These are phyloP conservation scores for Lycaena phlaeas DNA, from an alignment of 2,888 invertebrate genomes.

Conservation along the genomic window DNA sequence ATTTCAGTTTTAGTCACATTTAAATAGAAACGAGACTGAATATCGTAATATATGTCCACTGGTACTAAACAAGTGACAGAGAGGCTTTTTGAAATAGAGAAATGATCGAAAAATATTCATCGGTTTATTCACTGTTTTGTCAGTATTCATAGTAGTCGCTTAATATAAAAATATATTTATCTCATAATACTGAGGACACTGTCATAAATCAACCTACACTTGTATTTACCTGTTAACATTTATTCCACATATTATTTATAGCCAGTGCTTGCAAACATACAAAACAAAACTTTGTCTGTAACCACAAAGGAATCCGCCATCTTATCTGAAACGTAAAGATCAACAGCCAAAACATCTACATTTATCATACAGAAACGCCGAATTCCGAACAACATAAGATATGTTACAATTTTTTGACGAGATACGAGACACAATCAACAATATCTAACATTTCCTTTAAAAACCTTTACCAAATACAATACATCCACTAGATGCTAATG, in stretches of 20 bases:
- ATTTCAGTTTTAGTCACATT: neutral
- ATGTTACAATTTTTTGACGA: constrained; percentile 8
- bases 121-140: neutral
- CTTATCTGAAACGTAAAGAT: neutral
- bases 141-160: neutral
- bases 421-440: constrained; percentile 4
- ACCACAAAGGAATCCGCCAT: neutral
- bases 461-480: constrained; percentile 1
- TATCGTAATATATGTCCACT: neutral
- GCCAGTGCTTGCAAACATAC: neutral
- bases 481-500: neutral
- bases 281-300: too few species aligned
- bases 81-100: constrained; percentile 1
- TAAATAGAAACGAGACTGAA: constrained; percentile 2
- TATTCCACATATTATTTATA: neutral
- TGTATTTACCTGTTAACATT: neutral
- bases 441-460: constrained; percentile 4
- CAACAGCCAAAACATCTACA: constrained; percentile 3
- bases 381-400: constrained; percentile 5
- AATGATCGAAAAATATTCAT: constrained; percentile 3
- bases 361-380: neutral
- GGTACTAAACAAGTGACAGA: neutral
- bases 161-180: constrained; percentile 6
- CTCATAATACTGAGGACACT: constrained; percentile 6
- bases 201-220: neutral